These are phyloP conservation scores for Nomia melanderi DNA, from an alignment of 1,140 invertebrate genomes.

Conservation along the genomic window DNA sequence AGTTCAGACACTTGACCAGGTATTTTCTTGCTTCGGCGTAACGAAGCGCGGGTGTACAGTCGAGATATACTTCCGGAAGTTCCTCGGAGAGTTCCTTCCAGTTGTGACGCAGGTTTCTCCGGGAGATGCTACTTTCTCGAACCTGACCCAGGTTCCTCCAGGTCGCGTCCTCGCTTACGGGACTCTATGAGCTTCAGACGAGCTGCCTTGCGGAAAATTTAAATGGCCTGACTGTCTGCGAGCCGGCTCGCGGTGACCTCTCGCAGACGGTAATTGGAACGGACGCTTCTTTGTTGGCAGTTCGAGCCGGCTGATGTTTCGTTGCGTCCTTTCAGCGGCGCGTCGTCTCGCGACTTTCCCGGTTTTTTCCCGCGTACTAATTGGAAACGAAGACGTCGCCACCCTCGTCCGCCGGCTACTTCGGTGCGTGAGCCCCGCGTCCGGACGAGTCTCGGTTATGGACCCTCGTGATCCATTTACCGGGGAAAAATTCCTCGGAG, in stretches of 20 bases:
- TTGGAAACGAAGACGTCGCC: background rate
- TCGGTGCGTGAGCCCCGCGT: too few species aligned
- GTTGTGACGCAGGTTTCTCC: background rate
- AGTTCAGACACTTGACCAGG: too few species aligned
- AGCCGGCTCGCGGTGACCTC: background rate
- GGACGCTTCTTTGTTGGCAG: slow-evolving; percentile 4
- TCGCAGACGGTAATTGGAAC: slow-evolving; percentile 19
- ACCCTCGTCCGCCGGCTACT: too few species aligned
- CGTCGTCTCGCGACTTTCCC: background rate
- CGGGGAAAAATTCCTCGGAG: too few species aligned
- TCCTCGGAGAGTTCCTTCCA: slow-evolving; percentile 18
- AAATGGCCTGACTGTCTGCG: slow-evolving; percentile 22
- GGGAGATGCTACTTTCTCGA: background rate
- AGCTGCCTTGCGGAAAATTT: slow-evolving; percentile 43
- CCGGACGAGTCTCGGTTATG: too few species aligned
- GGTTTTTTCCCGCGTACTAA: background rate
- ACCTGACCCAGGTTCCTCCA: background rate
- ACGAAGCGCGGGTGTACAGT: slow-evolving; percentile 34
- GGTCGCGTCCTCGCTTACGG: too few species aligned
- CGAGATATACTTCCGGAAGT: slow-evolving; percentile 53
- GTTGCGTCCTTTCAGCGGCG: slow-evolving; percentile 1
- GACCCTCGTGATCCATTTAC: too few species aligned
- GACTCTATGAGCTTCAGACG: slow-evolving; percentile 7
- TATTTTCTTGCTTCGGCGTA: too few species aligned
- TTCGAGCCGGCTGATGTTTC: background rate